Evolutionary conservation across 2,113 vertebrate genomes (phyloP).

Genomic region (Stigmatopora nigra): DNA sequence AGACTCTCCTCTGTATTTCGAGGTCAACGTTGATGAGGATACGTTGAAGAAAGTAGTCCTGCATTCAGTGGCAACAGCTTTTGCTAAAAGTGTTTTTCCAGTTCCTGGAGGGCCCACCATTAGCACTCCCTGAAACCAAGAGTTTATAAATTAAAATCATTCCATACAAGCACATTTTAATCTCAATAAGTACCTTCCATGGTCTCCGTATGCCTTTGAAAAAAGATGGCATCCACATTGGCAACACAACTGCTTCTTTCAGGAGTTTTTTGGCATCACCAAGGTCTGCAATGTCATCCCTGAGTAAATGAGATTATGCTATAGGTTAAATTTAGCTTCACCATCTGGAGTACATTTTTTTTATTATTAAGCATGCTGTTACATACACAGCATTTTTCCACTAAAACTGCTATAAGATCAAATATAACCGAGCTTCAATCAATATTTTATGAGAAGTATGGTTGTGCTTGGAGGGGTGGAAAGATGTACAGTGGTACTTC

Average conservation of each 20-base stretch:
- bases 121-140: constrained; percentile 78
- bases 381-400: no score
- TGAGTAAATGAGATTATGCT: constrained; percentile 36
- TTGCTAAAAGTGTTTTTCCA: constrained; percentile 92
- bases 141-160: background rate
- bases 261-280: constrained; percentile 93
- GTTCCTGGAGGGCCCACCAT: constrained; percentile 98
- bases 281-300: constrained; percentile 95
- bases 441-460: no score
- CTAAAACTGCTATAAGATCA: no score
- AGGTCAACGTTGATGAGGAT: constrained; percentile 94
- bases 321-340: background rate
- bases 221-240: constrained; percentile 99
- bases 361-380: no score
- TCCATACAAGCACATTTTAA: background rate
- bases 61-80: constrained; percentile 97
- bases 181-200: constrained; percentile 75
- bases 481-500: no score
- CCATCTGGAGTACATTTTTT: no score
- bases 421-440: no score
- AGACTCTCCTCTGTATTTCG: constrained; percentile 96
- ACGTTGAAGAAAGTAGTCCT: constrained; percentile 98
- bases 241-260: constrained; percentile 94
- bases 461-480: no score
- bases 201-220: constrained; percentile 97